These are phyloP conservation scores for Rissa tridactyla DNA, from an alignment of 2,113 vertebrate species.

Conservation along the genomic window DNA sequence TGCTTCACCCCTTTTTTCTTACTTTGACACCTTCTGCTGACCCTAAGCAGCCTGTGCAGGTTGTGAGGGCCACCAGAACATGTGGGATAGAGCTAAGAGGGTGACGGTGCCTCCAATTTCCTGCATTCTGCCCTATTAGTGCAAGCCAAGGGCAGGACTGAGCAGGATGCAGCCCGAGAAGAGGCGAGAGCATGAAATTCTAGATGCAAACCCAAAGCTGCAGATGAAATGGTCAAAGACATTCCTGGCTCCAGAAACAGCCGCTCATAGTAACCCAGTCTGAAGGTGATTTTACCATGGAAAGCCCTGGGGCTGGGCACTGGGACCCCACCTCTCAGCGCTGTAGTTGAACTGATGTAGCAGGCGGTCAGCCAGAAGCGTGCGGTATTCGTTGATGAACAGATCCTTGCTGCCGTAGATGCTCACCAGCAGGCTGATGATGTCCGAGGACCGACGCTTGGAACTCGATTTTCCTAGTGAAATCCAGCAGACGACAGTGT, in stretches of 20 bases:
- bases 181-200: neutral
- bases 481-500: neutral
- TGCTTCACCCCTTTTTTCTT: neutral
- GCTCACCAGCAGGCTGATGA: constrained; percentile 97
- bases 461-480: constrained; percentile 87
- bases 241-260: neutral
- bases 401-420: constrained; percentile 98
- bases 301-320: neutral
- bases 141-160: neutral
- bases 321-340: constrained; percentile 82
- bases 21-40: neutral
- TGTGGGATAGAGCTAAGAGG: neutral
- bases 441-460: constrained; percentile 92
- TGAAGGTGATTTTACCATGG: neutral
- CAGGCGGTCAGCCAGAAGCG: constrained; percentile 89
- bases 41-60: neutral
- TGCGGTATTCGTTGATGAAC: constrained; percentile 95
- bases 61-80: neutral
- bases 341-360: constrained; percentile 96
- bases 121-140: neutral
- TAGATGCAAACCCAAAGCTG: neutral
- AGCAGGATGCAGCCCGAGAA: neutral
- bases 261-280: accelerated
- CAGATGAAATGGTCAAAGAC: neutral
- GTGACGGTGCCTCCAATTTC: neutral